Evolutionary conservation across 1,140 invertebrate species (phyloP).

Genomic region (Leguminivora glycinivorella): DNA sequence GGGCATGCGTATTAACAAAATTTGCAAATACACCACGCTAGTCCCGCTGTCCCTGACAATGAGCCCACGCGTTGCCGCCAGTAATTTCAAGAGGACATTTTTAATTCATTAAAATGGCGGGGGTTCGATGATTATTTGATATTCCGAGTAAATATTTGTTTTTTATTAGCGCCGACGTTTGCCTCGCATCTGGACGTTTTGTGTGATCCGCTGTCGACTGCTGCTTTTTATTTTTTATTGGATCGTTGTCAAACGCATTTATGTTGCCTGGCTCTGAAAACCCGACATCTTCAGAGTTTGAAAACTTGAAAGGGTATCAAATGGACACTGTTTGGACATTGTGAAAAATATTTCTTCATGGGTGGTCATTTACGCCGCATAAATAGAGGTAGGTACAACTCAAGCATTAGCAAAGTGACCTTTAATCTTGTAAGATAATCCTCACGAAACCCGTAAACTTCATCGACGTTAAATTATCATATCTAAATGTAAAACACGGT

Average conservation of each 20-base stretch:
- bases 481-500: not conserved
- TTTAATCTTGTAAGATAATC: not conserved
- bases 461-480: not conserved
- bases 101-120: slow-evolving; percentile 66
- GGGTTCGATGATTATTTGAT: slow-evolving; percentile 61
- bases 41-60: slow-evolving; percentile 34
- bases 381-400: no score
- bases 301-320: no score
- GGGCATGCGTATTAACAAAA: no score
- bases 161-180: slow-evolving; percentile 55
- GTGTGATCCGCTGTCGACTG: not conserved
- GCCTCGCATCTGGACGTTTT: not conserved
- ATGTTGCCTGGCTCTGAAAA: not conserved
- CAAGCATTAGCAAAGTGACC: no score
- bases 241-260: no score
- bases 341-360: no score
- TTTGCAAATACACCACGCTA: no score
- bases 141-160: slow-evolving; percentile 65
- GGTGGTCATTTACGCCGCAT: no score
- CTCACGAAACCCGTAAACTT: not conserved
- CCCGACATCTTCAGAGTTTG: no score
- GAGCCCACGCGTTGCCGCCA: slow-evolving; percentile 30
- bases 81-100: slow-evolving; percentile 62
- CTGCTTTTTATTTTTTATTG: slow-evolving; percentile 3
- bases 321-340: no score